Base-by-base conservation (phyloP, 2,888 invertebrate species). In the Amblyteles armatorius region DNA sequence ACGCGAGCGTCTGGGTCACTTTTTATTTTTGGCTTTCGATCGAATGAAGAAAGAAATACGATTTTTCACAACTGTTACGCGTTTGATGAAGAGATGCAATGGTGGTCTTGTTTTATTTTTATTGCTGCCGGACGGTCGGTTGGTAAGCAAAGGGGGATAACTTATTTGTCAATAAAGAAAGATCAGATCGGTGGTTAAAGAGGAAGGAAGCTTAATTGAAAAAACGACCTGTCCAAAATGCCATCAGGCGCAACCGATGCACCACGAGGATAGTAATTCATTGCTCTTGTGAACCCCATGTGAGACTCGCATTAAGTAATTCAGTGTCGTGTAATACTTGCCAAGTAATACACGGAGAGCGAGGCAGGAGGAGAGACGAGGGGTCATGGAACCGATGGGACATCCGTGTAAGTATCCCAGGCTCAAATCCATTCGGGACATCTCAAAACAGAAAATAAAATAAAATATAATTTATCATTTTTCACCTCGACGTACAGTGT, bases 301-400 rank as follows among this genome's bases (percentile, higher is more conserved):
- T 89, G 88, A 88, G 88, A 90, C 90, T 88, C 88, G 84, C 90
- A 92, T 92, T 91, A 92, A 91, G 90, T 91, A 90, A 91, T 92
- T 92, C 89, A 92, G 68, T 88, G 86, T 87, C 79, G 83, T 89
- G 89, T 88, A 89, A 91, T 90, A 87, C 82, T 85, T 81, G 77
- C 67, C 44, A 65, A 82, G 79, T 65, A 74, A 79, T 82, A 85
- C 74, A 57, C 36, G 48, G 50, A 44, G 79, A 68, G 60, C 11
- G 57, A 68, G 22, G 78, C 72, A 69, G 57, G 65, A 57, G 52
- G 79, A 82, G 72, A 83, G 55, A 86, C 86, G 83, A 76, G 86
- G 84, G 92, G 91, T 92, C 91, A 89, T 91, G 90, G 88, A 92
- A 92, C 92, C 89, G 89, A 91, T 91, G 89, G 90, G 88, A 90